Evolutionary conservation across 2,888 invertebrate genomes (phyloP).

Genomic region (Orthosia incerta): DNA sequence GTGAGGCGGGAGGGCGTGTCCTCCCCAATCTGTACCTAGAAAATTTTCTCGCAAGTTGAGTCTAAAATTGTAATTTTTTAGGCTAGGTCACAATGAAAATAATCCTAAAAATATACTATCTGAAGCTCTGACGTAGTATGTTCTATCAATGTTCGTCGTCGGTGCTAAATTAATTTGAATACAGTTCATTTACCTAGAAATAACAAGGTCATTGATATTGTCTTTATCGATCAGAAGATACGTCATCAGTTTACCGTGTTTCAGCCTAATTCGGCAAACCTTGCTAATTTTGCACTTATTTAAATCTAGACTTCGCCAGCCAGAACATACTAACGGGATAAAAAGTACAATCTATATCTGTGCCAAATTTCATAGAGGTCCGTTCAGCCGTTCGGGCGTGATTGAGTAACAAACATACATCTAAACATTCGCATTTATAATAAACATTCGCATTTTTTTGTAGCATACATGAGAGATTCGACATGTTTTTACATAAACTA

Average conservation of each 20-base stretch:
- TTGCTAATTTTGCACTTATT: neutral
- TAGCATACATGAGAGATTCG: neutral
- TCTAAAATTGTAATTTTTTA: neutral
- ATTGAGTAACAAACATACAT: no score
- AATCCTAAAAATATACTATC: neutral
- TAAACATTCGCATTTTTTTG: no score
- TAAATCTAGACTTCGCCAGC: neutral
- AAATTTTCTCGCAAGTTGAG: neutral
- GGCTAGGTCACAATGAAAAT: neutral
- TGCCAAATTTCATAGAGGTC: no score
- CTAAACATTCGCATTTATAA: no score
- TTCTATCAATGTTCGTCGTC: neutral
- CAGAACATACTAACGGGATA: no score
- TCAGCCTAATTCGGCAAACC: neutral
- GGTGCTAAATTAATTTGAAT: conserved; percentile 15
- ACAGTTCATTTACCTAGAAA: conserved; percentile 50
- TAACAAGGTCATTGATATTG: conserved; percentile 52
- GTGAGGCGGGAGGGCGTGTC: no score
- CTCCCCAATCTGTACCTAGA: no score
- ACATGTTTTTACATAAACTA: conserved; percentile 1
- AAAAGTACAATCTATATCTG: no score
- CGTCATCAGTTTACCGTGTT: conserved; percentile 35
- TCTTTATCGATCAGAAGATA: conserved; percentile 7
- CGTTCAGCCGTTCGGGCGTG: no score
- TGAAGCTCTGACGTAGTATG: conserved; percentile 5